phyloP scores from a whole-genome alignment of 2,113 vertebrate species.

The Pterocles burchelli region DNA sequence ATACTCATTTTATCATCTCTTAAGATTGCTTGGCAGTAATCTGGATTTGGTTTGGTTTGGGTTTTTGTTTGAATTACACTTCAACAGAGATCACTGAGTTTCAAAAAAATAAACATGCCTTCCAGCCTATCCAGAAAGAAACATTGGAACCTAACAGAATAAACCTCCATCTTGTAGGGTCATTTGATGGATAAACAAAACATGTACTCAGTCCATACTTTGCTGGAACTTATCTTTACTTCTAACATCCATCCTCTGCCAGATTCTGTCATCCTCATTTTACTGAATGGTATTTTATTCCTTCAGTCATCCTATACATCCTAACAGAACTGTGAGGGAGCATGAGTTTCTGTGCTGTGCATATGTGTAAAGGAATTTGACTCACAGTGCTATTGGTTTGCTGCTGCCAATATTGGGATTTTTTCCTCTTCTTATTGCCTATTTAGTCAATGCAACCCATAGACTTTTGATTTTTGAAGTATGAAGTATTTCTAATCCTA shows the following conservation, averaged over 20 bases:
- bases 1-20: conserved; percentile 7
- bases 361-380: neutral
- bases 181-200: conserved; percentile 2
- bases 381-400: neutral
- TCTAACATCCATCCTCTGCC: neutral
- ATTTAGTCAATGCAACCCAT: neutral
- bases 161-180: neutral
- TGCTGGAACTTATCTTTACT: neutral
- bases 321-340: neutral
- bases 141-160: neutral
- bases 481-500: neutral
- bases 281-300: neutral
- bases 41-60: neutral
- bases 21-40: conserved; percentile 46
- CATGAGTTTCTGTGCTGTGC: neutral
- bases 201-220: neutral
- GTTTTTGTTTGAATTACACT: conserved; percentile 37
- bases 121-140: neutral
- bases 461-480: neutral
- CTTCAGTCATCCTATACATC: neutral
- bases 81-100: neutral
- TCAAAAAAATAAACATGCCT: conserved; percentile 13
- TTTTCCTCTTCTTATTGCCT: neutral
- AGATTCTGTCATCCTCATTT: neutral
- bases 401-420: neutral